Conservation (phyloP, 2,888 invertebrate genomes). For the Lepas anatifera region DNA sequence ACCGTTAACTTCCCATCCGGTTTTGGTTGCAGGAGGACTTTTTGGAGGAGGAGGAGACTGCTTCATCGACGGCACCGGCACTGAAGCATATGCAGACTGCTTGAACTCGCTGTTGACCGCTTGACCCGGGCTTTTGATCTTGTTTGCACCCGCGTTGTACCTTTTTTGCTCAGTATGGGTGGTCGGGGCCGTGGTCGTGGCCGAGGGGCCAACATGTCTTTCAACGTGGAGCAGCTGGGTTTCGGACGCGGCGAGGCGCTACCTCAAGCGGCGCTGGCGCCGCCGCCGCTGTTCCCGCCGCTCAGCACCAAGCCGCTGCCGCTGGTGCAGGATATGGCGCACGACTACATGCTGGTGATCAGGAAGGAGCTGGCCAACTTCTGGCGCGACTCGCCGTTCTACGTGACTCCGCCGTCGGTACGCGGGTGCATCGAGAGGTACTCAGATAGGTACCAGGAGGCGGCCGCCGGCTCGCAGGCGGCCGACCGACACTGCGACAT, state of each 20-base stretch:
- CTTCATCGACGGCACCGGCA: neutral
- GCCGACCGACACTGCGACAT: constrained; percentile 23
- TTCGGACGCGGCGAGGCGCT: constrained; percentile 33
- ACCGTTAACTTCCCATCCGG: too few species aligned
- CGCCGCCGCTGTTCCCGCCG: constrained; percentile 37
- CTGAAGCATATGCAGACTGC: neutral
- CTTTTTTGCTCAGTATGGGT: constrained; percentile 24
- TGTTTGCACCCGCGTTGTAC: too few species aligned
- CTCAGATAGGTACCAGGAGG: constrained; percentile 36
- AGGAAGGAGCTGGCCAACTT: constrained; percentile 34
- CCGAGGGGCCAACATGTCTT: constrained; percentile 30
- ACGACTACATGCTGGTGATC: constrained; percentile 33
- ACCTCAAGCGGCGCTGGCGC: constrained; percentile 35
- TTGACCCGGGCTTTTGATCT: too few species aligned
- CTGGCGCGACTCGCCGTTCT: constrained; percentile 33
- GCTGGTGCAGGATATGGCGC: constrained; percentile 30
- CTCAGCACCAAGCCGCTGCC: constrained; percentile 39
- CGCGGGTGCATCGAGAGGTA: constrained; percentile 35
- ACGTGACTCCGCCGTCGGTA: constrained; percentile 28
- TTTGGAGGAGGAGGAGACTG: constrained; percentile 18
- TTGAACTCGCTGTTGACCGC: neutral
- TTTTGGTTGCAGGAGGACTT: constrained; percentile 21
- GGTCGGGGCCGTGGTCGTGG: constrained; percentile 29
- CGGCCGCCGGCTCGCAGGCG: constrained; percentile 27
- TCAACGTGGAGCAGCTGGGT: constrained; percentile 35